Percentiles rank a stretch among this genome's conserved stretches.
phyloP scores from a whole-genome alignment of 2,113 vertebrate species.

The Rana temporaria region DNA sequence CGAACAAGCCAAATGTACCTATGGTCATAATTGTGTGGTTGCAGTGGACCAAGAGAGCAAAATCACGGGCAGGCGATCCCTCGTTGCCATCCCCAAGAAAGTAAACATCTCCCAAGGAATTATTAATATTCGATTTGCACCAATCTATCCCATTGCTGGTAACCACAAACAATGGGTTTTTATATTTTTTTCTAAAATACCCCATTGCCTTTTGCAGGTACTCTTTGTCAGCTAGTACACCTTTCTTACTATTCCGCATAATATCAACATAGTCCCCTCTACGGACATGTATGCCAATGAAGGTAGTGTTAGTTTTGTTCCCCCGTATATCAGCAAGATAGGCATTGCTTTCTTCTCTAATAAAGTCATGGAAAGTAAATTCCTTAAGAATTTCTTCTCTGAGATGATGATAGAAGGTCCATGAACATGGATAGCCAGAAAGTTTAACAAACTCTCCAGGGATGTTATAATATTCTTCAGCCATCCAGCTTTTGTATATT shows the following conservation, averaged over 20 bases:
- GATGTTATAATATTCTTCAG: constrained; percentile 22
- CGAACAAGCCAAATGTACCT: constrained; percentile 31
- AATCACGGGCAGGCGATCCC: constrained; percentile 9
- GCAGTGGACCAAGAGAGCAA: constrained; percentile 25
- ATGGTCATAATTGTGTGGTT: constrained; percentile 42
- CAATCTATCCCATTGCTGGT: constrained; percentile 50
- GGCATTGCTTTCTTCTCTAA: constrained; percentile 20
- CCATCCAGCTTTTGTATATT: constrained; percentile 41
- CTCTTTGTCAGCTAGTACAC: constrained; percentile 26
- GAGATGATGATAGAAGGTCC: constrained; percentile 45
- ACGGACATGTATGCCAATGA: constrained; percentile 50
- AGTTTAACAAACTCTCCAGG: constrained; percentile 32
- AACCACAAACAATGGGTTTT: constrained; percentile 43
- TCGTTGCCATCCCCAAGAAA: constrained; percentile 36
- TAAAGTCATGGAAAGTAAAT: constrained; percentile 29
- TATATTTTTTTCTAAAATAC: constrained; percentile 42
- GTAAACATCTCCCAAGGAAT: constrained; percentile 12
- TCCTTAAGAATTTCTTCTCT: constrained; percentile 19
- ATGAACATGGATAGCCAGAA: constrained; percentile 23
- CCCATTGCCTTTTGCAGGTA: constrained; percentile 42
- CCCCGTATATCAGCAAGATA: constrained; percentile 13
- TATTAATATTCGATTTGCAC: constrained; percentile 35
- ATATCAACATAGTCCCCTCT: constrained; percentile 47
- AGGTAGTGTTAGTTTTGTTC: constrained; percentile 27
- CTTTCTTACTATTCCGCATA: constrained; percentile 50